Base-by-base conservation (phyloP, 37 sponge, comb jelly and placozoan genomes). In the Hexactinellida sp. region DNA sequence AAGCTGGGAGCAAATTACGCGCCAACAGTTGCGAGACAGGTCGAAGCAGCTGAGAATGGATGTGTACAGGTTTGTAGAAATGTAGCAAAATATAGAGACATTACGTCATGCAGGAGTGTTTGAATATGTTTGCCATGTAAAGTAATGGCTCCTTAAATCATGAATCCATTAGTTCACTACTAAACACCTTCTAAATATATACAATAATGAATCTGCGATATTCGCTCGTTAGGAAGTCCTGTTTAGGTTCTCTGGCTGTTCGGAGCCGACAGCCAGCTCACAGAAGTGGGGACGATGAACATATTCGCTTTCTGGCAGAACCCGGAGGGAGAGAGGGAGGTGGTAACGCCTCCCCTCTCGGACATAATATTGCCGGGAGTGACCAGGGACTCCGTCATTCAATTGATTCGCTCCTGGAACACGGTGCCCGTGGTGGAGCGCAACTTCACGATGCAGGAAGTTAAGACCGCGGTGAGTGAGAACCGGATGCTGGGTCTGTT, bases 251-350 rank as follows among this genome's bases (percentile, higher is more conserved):
- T 99, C 41, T 99, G 99, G 99, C 84, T 99, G 41, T 93, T 89
- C 39, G 99, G 99, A 38, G 91, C 91, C 0, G 92, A 99, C 37
- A 85, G 88, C 21, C 87, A 93, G 92, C 34, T 99, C 54, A 99
- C 99, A 35, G 99, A 99, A 84, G 96, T 96, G 37, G 99, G 99
- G 0, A 99, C 96, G 35, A 99, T 99, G 99, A 99, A 99, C 84
- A 87, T 99, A 54, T 96, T 99, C 86, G 85, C 96, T 0, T 90
- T 94, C 83, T 96, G 96, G 99, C 92, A 91, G 38, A 99, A 99
- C 63, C 91, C 91, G 36, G 83, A 89, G 82, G 99, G 99, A 93
- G 97, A 93, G 19, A 97, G 93, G 0, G 99, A 99, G 88, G 92
- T 99, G 85, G 94, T 95, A 54, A 99, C 99, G 0, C 96, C 99